Base-by-base conservation (phyloP, 2,888 invertebrate species). In the Dione juno region DNA sequence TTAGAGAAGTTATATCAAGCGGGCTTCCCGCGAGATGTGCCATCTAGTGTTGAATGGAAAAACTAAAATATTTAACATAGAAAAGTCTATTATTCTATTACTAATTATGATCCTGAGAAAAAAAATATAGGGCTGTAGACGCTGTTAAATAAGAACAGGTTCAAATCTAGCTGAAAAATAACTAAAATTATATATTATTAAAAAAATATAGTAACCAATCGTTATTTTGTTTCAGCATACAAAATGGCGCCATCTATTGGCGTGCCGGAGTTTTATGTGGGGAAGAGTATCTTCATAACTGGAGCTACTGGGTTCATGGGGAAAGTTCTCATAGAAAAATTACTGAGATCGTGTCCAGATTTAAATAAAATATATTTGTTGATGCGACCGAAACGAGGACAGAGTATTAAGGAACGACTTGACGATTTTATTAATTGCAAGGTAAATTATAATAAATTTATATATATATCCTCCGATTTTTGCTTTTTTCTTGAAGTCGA, bases 221-320 rank as follows among this genome's bases (percentile, higher is more conserved):
- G 19, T 41, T 48, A n/a, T 13, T 14, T 37, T 53, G 40, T 71
- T 71, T 16, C 58, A 71, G 71, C 53, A 19, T 21, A 35, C 11
- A 66, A 69, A 69, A 89, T 89, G 90, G 79, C 88, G 87, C 85
- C 87, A 78, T 70, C 74, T 66, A 69, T 74, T 21, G 84, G 84
- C 77, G 91, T 95, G 68, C 82, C 93, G 0, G 91, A 94, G 80
- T 95, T 94, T 94, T 95, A 94, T 83, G 87, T 90, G 0, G 89
- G 88, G 2, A 94, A 95, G 77, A 89, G 94, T 1, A 88, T 98
- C 3, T 94, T 98, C 78, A 93, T 98, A 64, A 98, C 97, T 0
- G 98, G 97, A 0, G 96, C 95, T 0, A 97, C 97, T 0, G 97
- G 97, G 1, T 98, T 97, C 79, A 94, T 98, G 92, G 97, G 97